phyloP scores from a whole-genome alignment of 2,888 invertebrate genomes.

The Pogonocherus hispidulus region DNA sequence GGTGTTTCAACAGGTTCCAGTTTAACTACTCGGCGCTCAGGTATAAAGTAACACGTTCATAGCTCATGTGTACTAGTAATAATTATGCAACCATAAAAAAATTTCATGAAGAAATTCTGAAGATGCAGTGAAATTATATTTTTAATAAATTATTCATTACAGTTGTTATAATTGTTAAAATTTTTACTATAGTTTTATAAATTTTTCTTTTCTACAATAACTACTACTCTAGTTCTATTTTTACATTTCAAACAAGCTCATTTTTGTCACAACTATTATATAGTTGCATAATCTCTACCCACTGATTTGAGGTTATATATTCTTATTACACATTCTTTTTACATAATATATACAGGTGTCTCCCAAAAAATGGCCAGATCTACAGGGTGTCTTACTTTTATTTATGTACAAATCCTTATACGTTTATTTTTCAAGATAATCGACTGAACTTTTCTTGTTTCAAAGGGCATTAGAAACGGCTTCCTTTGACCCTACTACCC shows the following conservation, averaged over 20 bases:
- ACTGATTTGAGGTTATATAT: background rate
- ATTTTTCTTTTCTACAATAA: too few relatives aligned
- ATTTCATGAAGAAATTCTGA: too few relatives aligned
- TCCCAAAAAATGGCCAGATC: too few relatives aligned
- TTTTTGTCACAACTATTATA: background rate
- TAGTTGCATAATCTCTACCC: background rate
- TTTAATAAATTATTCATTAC: background rate
- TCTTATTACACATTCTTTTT: background rate
- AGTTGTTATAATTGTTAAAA: background rate
- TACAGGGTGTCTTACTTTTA: too few relatives aligned
- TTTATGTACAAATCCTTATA: too few relatives aligned
- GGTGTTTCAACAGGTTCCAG: slow-evolving; percentile 49
- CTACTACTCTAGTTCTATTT: too few relatives aligned
- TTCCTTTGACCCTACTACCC: too few relatives aligned
- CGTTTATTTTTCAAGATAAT: too few relatives aligned
- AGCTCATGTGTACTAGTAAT: slow-evolving; percentile 34
- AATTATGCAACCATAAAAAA: background rate
- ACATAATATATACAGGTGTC: background rate
- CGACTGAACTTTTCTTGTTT: too few relatives aligned
- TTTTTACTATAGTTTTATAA: background rate
- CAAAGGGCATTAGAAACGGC: too few relatives aligned
- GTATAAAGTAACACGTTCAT: slow-evolving; percentile 36
- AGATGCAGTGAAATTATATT: background rate
- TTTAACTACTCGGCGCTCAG: slow-evolving; percentile 40
- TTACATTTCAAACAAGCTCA: too few relatives aligned